A percentile compares a stretch with the other conserved stretches of the same genome.
phyloP scores from a whole-genome alignment of 1,140 invertebrate species.

The Drosophila lini region DNA sequence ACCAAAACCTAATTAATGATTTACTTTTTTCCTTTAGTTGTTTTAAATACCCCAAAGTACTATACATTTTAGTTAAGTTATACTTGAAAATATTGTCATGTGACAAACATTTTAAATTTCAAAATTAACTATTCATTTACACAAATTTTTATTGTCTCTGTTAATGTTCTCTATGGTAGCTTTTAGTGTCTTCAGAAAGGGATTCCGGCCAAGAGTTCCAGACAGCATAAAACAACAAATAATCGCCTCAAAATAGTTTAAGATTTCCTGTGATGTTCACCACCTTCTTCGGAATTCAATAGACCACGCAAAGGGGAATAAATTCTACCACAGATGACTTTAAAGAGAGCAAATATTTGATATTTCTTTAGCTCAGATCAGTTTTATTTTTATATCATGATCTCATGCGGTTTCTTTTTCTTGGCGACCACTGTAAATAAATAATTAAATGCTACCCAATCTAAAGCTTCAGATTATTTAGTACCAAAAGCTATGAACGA shows the following conservation, averaged over 20 bases:
- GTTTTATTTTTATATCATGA: constrained; percentile 11
- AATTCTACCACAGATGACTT: background rate
- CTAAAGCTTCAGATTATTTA: constrained; percentile 42
- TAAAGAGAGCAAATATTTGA: constrained; percentile 4
- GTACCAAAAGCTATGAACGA: constrained; percentile 17
- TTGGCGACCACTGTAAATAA: constrained; percentile 14
- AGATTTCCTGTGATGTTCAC: background rate
- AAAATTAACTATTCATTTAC: too few relatives aligned
- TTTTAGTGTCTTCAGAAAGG: too few relatives aligned
- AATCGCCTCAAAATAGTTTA: background rate
- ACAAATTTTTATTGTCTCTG: too few relatives aligned
- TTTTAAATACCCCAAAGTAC: too few relatives aligned
- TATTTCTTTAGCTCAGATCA: background rate
- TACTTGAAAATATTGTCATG: too few relatives aligned
- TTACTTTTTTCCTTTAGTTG: too few relatives aligned
- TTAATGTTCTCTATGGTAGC: too few relatives aligned
- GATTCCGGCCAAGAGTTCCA: too few relatives aligned
- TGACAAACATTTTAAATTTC: too few relatives aligned
- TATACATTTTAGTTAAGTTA: too few relatives aligned
- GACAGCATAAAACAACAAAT: background rate
- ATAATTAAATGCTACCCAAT: constrained; percentile 8
- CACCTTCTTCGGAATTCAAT: background rate
- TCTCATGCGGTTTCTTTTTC: background rate
- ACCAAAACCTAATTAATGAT: too few relatives aligned
- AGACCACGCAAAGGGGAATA: background rate